Evolutionary conservation across 2,113 vertebrate genomes (phyloP).

Genomic region (Daubentonia madagascariensis): DNA sequence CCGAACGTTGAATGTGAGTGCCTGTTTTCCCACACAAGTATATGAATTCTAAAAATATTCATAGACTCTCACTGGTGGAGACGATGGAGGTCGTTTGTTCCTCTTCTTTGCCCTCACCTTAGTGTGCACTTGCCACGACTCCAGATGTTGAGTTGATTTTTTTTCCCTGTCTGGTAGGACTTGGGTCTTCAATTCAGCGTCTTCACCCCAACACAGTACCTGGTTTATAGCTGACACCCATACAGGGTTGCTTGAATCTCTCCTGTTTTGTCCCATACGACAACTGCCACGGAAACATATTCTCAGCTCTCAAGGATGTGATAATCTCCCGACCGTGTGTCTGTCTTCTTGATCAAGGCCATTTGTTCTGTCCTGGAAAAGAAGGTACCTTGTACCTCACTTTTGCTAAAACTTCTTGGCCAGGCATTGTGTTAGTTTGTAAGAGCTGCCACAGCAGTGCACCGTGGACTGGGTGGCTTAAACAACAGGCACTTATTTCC

Average conservation of each 20-base stretch:
- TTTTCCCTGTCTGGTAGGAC: not conserved
- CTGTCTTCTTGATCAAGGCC: not conserved
- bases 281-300: not conserved
- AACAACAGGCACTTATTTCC: not conserved
- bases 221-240: not conserved
- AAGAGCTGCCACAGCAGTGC: too few species aligned
- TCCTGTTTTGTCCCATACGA: not conserved
- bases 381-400: not conserved
- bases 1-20: not conserved
- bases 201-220: not conserved
- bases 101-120: not conserved
- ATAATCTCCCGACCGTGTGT: not conserved
- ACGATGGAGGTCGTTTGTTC: not conserved
- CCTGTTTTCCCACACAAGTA: not conserved
- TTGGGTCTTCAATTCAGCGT: not conserved
- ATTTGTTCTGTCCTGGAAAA: not conserved
- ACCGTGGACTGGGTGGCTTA: not conserved
- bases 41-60: not conserved
- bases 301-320: not conserved
- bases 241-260: not conserved
- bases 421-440: not conserved
- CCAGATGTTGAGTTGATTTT: not conserved
- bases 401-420: not conserved
- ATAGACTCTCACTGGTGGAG: not conserved
- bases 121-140: not conserved